Evolutionary conservation across 2,797 vertebrate species (phyloP).

Genomic region (Phrynocephalus forsythii): DNA sequence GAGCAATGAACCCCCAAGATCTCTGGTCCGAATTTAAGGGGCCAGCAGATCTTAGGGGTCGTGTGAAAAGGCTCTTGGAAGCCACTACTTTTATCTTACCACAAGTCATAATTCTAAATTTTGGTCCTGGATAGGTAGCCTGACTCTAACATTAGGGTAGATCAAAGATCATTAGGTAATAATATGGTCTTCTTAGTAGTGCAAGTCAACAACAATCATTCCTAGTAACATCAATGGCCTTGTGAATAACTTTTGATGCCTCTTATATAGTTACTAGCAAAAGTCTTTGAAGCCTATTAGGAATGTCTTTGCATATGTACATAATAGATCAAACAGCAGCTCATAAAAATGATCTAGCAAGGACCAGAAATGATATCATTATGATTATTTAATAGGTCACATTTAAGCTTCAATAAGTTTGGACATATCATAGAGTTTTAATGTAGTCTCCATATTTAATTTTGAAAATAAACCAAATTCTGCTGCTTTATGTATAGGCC

Average conservation of each 20-base stretch:
- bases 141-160: not conserved
- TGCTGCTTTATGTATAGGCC: not conserved
- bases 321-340: constrained; percentile 34
- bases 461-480: not conserved
- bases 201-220: constrained; percentile 3
- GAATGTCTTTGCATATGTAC: not conserved
- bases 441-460: not conserved
- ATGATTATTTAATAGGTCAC: not conserved
- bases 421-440: not conserved
- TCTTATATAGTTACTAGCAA: not conserved
- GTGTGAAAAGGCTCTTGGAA: no score
- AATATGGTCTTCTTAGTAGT: not conserved
- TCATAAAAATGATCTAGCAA: constrained; percentile 21
- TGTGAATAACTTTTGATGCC: not conserved
- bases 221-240: not conserved
- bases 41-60: no score
- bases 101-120: not conserved
- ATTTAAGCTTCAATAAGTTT: not conserved
- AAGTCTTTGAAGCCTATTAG: constrained; percentile 2
- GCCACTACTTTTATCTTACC: not conserved
- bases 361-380: constrained; percentile 15
- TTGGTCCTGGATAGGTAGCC: not conserved
- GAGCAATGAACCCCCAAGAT: no score
- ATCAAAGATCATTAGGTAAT: not conserved
- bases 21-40: no score